These are phyloP conservation scores for Psettodes erumei DNA, from an alignment of 2,113 vertebrate species.

Conservation along the genomic window DNA sequence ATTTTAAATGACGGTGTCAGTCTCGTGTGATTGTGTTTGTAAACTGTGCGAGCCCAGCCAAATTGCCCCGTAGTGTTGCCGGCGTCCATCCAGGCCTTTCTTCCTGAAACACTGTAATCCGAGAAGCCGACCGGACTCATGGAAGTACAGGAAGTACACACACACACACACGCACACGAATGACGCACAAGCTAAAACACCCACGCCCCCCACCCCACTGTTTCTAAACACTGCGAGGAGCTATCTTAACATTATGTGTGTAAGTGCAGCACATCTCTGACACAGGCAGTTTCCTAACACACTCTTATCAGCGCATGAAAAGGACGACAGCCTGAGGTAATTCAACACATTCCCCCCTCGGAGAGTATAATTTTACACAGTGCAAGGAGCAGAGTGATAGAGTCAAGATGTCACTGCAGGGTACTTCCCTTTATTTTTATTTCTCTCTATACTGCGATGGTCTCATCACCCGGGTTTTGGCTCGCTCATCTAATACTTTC, in stretches of 20 bases:
- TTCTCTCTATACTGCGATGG: conserved; percentile 38
- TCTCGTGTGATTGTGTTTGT: background rate
- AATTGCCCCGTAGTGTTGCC: background rate
- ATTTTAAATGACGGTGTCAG: background rate
- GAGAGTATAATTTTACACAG: conserved; percentile 56
- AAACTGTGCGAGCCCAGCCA: background rate
- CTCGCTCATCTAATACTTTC: conserved; percentile 38
- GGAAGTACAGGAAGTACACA: background rate
- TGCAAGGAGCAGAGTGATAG: conserved; percentile 51
- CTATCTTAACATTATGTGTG: conserved; percentile 2
- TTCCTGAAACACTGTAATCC: background rate
- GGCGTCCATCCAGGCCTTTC: background rate
- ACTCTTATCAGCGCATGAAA: conserved; percentile 52
- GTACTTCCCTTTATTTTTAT: conserved; percentile 40
- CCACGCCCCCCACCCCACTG: background rate
- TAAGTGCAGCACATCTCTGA: conserved; percentile 34
- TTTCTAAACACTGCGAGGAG: background rate
- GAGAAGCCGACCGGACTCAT: background rate
- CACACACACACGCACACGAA: background rate
- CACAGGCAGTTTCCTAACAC: conserved; percentile 38
- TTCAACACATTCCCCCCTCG: conserved; percentile 46
- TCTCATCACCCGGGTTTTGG: conserved; percentile 33
- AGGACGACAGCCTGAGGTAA: conserved; percentile 53
- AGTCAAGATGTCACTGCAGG: conserved; percentile 44
- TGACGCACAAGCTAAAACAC: background rate